Conservation (phyloP, 37 sponge, comb jelly and placozoan genomes). For the Tethya wilhelma region DNA sequence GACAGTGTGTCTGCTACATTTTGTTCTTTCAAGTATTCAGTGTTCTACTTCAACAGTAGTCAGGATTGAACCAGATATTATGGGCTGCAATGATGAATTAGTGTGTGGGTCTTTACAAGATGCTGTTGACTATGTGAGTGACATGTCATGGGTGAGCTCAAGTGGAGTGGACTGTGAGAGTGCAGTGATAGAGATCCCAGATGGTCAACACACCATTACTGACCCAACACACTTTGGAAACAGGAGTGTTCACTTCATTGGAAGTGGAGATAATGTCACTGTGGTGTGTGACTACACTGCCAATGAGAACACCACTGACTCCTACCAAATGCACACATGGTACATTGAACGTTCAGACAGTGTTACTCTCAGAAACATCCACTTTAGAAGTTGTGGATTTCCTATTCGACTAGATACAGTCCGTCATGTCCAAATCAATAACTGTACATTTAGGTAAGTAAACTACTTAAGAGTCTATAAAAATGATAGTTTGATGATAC, state of each 20-base stretch:
- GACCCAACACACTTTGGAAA: conserved; percentile 1
- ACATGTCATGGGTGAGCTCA: too few relatives aligned
- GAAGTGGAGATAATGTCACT: not conserved
- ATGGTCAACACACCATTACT: not conserved
- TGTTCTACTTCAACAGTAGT: too few relatives aligned
- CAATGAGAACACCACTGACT: not conserved
- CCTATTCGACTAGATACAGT: conserved; percentile 43
- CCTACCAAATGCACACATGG: conserved; percentile 18
- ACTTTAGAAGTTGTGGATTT: conserved; percentile 33
- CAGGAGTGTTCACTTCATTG: conserved; percentile 1
- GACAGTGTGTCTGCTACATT: too few relatives aligned
- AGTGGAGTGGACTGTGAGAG: too few relatives aligned
- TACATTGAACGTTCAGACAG: conserved; percentile 7
- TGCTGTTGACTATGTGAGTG: too few relatives aligned
- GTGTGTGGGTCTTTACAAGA: too few relatives aligned
- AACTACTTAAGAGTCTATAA: not conserved
- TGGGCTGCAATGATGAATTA: too few relatives aligned
- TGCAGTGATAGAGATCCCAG: not conserved
- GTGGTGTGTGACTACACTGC: conserved; percentile 1
- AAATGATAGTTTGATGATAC: not conserved
- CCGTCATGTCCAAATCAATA: conserved; percentile 3
- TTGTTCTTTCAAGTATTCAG: too few relatives aligned
- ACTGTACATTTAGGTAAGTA: conserved; percentile 50
- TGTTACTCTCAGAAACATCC: conserved; percentile 4
- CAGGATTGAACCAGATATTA: too few relatives aligned